Base-by-base conservation (phyloP, 2,113 vertebrate genomes). In the Psophia crepitans region DNA sequence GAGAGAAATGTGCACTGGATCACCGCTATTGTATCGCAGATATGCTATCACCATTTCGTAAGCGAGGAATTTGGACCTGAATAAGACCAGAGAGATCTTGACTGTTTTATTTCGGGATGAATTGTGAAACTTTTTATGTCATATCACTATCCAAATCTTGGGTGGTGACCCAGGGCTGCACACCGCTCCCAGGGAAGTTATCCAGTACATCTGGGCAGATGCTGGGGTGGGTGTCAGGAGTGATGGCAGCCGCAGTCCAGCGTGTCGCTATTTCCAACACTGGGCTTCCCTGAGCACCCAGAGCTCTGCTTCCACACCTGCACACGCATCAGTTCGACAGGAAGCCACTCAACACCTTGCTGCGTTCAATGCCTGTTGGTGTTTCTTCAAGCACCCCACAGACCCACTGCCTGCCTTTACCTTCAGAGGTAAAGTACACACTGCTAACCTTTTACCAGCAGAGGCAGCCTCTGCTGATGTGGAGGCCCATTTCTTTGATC, bases 281-380 rank as follows among this genome's bases (percentile, higher is more conserved):
- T 26, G 44, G 22, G 18, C n/a, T 85, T 82, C 41, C 44, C 30
- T 4, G 23, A 22, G n/a, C 33, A 27, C 8, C 30, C 37, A 49
- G 57, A 71, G 58, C 56, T 92, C 28, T 60, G 43, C 63, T 90
- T 76, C 61, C 53, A 58, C 15, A 49, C 53, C 37, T 63, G 44
- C 64, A 35, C 0, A 1, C 15, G 1, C 60, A 54, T 76, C 48
- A n/a, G 26, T 53, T 49, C 32, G 56, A 24, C 5, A 53, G 0
- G 6, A 23, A 79, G 35, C 22, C 75, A 2, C 53, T 12, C 78
- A n/a, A 4, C 9, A 19, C 46, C 60, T 78, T 43, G 39, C 28
- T 35, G 21, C n/a, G 33, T 48, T 26, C 43, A 4, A 61, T 0
- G 1, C 39, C 22, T 6, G 5, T 18, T 87, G 44, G 17, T 65